Evolutionary conservation across 1,140 invertebrate genomes (phyloP), one percentile per base, ranked within the genome.

Genomic region (Chironomus tepperi): DNA sequence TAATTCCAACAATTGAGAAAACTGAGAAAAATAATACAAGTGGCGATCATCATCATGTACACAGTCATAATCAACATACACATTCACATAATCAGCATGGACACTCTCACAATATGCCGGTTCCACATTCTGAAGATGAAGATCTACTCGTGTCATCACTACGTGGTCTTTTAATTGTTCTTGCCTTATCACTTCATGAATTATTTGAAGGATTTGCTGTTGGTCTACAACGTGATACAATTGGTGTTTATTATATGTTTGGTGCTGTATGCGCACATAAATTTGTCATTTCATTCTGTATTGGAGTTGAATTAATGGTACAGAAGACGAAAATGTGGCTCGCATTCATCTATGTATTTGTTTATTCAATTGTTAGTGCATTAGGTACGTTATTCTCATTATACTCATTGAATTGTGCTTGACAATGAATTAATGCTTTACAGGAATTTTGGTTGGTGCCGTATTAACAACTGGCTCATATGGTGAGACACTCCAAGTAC

Each of bases 141-240:
- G 88, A 89, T 78, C 84, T 87, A 72, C 83, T 90, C 19, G 86
- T 89, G 24, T 86, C 88, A 67, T 89, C 89, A 10, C 82, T 95
- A 8, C 83, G 91, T 75, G 90, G 92, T 21, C 80, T 94, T 16
- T 83, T 95, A 70, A 90, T 96, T 74, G 91, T 97, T 0, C 83
- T 95, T 21, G 95, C 95, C 1, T 84, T 98, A 10, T 95, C 94
- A 6, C 89, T 97, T 74, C 95, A 98, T 80, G 93, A 95, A 77
- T 84, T 96, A 0, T 95, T 98, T 79, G 95, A 98, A 86, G 95
- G 95, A 34, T 86, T 97, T 74, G 91, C 94, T 19, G 90, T 97
- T 75, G 94, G 94, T 9, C 84, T 96, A 19, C 93, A 95, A 81
- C 84, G 84, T 18, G 86, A 87, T 9, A 82, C 88, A 7, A 80